Evolutionary conservation across 2,797 vertebrate genomes (phyloP), one percentile per base, ranked within the genome.

Genomic region (Ciconia nigra): DNA sequence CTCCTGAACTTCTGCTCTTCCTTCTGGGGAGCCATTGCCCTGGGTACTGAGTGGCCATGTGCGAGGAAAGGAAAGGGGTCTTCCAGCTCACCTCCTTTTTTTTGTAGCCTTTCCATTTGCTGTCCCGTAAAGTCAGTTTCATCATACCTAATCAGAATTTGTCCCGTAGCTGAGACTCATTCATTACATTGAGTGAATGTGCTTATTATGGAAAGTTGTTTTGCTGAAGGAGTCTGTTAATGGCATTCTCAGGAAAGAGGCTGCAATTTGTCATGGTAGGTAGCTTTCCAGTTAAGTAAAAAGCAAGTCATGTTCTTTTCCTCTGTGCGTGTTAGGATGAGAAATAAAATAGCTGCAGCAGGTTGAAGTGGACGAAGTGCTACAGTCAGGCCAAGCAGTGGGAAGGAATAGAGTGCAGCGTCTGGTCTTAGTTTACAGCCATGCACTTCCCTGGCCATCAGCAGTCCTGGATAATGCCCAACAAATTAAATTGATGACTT

Each of bases 401-500:
- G 47, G 62, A 55, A 93, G 37, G 28, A 66, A 14, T 3, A 66
- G 54, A 61, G 46, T 37, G 33, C 62, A n/a, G 39, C n/a, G 41
- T 84, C 81, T 89, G 51, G 13, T 84, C 89, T 87, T 84, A 65
- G 54, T 57, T 70, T 52, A 71, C 26, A 70, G 69, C 58, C 9
- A 0, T 67, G 54, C 21, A 18, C 46, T 78, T 89, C 31, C 25
- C 39, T 80, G 69, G 51, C 57, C 61, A 61, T 73, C 79, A 73
- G 41, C 7, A 2, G 61, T 52, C 71, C 90, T 78, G 59, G 74
- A 19, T 85, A 91, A 87, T 89, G 81, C 94, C 91, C 81, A 91
- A 17, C 31, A 83, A 89, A 95, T 85, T 74, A 69, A 91, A 94
- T 37, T 89, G 59, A 78, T 94, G 87, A 82, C 76, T 91, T 74